phyloP scores from a whole-genome alignment of 2,797 vertebrate species.

The Melanotaenia boesemani region DNA sequence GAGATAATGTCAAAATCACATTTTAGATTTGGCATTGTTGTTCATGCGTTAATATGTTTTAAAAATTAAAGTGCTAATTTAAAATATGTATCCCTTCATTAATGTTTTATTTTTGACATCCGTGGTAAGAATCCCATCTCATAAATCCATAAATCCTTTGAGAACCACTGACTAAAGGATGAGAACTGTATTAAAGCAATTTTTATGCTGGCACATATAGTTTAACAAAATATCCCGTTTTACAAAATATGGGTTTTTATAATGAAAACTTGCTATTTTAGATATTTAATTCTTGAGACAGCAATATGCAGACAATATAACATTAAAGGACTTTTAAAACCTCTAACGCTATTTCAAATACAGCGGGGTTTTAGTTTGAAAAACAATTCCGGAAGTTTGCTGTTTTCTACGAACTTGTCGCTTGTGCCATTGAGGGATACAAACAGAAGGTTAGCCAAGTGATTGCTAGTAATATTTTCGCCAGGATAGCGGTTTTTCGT shows the following conservation, averaged over 20 bases:
- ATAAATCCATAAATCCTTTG: too few relatives aligned
- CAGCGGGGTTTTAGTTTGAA: conserved; percentile 48
- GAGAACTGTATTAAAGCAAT: too few relatives aligned
- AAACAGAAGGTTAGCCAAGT: conserved; percentile 63
- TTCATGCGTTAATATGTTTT: too few relatives aligned
- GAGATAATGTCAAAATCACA: too few relatives aligned
- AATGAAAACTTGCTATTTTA: not conserved
- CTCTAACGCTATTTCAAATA: not conserved
- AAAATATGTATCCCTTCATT: too few relatives aligned
- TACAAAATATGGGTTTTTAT: not conserved
- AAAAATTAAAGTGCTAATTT: too few relatives aligned
- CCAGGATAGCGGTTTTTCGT: not conserved
- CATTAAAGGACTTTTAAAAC: not conserved
- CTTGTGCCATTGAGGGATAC: conserved; percentile 16
- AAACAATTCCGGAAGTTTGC: not conserved
- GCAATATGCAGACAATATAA: not conserved
- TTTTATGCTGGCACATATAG: too few relatives aligned
- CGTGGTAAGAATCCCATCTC: too few relatives aligned
- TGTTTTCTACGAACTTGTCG: not conserved
- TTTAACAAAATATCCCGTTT: not conserved
- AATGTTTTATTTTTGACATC: too few relatives aligned
- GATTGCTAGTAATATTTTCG: conserved; percentile 16
- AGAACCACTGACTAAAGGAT: too few relatives aligned
- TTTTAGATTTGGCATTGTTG: too few relatives aligned
- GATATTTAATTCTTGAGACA: not conserved